Base-by-base conservation (phyloP, 1,140 invertebrate genomes). In the Pogonomyrmex californicus region DNA sequence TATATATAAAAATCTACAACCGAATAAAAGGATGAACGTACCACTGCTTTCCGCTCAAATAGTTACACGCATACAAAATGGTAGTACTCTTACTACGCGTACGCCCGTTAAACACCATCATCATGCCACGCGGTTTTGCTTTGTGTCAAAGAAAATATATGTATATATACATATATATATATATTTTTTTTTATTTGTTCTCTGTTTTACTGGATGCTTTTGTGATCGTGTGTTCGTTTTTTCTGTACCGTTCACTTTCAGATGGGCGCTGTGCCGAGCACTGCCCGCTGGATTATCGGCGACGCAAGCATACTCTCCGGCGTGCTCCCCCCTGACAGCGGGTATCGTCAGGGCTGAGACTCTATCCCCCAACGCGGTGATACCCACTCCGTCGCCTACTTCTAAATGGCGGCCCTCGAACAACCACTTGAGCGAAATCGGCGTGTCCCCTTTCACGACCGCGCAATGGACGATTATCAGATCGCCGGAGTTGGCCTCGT, bases 261-360 rank as follows among this genome's bases (percentile, higher is more conserved):
- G 95, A 89, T 95, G 92, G 41, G 97, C 96, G 58, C 96, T 96
- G 93, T 96, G 96, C 88, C 95, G 96, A 75, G 96, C 95, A 76
- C 94, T 95, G 85, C 97, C 97, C 58, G 97, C 97, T 62, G 95
- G 94, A 95, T 98, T 98, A 87, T 95, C 96, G 38, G 97, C 97
- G 44, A 96, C 94, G 94, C 98, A 98, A 17, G 97, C 97, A 93
- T 98, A 98, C 91, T 97, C 97, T 14, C 97, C 98, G 79, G 96
- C 95, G 94, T 98, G 97, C 86, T 96, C 94, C 75, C 93, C 94
- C 87, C 88, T 93, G 56, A 95, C 94, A 9, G 94, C 90, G 60
- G 95, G 94, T 86, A 96, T 96, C 83, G 95, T 95, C 78, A 96
- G 92, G 58, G 95, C 94, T 86, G 95, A 96, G 58, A 95, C 94